Evolutionary conservation across 2,888 invertebrate species (phyloP).

Genomic region (Trachelus tabidus): DNA sequence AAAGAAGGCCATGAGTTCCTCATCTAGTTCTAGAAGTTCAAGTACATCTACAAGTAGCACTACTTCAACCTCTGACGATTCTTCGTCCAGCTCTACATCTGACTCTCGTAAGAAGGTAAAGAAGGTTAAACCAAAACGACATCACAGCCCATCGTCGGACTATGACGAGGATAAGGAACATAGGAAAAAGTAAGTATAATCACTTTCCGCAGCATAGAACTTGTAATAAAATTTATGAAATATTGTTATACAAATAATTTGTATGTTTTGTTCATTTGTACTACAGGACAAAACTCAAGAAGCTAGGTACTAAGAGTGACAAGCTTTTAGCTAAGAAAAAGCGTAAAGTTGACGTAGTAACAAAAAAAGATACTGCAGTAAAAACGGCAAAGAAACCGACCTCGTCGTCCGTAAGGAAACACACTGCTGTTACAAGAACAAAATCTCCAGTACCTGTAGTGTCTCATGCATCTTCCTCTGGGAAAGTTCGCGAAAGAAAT

Average conservation of each 20-base stretch:
- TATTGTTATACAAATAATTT: background rate
- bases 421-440: slow-evolving; percentile 30
- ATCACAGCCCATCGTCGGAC: slow-evolving; percentile 76
- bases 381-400: slow-evolving; percentile 21
- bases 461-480: slow-evolving; percentile 36
- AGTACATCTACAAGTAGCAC: slow-evolving; percentile 74
- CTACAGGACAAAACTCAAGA: slow-evolving; percentile 56
- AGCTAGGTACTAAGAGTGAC: slow-evolving; percentile 55
- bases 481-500: slow-evolving; percentile 53
- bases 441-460: slow-evolving; percentile 43
- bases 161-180: slow-evolving; percentile 72
- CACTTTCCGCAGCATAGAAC: background rate
- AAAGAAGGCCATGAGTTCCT: slow-evolving; percentile 75
- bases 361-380: slow-evolving; percentile 34
- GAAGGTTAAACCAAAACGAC: slow-evolving; percentile 70
- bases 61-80: slow-evolving; percentile 72
- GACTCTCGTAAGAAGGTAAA: slow-evolving; percentile 68
- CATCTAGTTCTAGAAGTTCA: slow-evolving; percentile 76
- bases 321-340: slow-evolving; percentile 55
- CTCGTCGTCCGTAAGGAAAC: slow-evolving; percentile 36
- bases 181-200: slow-evolving; percentile 50
- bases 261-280: slow-evolving; percentile 4
- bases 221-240: background rate
- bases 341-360: slow-evolving; percentile 50
- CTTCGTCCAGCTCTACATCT: slow-evolving; percentile 71